Evolutionary conservation across 2,797 vertebrate genomes (phyloP).

Genomic region (Gobionotothen gibberifrons): DNA sequence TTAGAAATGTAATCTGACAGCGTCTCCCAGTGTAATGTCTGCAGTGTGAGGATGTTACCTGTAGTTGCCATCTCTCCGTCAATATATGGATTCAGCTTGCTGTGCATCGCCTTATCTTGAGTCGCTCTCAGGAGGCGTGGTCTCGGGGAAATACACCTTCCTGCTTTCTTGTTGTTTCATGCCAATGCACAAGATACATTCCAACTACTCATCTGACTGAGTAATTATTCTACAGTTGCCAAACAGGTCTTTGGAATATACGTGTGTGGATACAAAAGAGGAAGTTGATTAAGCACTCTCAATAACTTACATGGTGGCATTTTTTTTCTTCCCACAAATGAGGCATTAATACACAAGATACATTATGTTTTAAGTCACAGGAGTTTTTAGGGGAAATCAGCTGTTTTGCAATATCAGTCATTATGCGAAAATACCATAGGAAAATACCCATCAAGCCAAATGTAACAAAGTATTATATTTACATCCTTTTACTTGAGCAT

Average conservation of each 20-base stretch:
- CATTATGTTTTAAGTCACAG: not conserved
- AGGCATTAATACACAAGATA: not conserved
- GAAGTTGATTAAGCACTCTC: constrained; percentile 28
- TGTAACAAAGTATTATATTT: no score
- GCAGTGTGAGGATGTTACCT: constrained; percentile 44
- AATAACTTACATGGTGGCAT: not conserved
- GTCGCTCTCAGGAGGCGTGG: constrained; percentile 51
- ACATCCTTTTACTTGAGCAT: no score
- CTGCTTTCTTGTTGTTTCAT: constrained; percentile 25
- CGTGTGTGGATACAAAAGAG: constrained; percentile 32
- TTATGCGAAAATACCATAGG: no score
- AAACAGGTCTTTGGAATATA: constrained; percentile 49
- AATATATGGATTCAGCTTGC: not conserved
- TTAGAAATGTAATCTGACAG: no score
- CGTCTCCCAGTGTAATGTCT: not conserved
- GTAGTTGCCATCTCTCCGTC: constrained; percentile 41
- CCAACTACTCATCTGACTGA: not conserved
- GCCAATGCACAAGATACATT: not conserved
- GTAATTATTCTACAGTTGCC: constrained; percentile 25
- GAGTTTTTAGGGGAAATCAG: constrained; percentile 22
- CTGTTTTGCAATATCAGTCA: constrained; percentile 5
- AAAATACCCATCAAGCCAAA: no score
- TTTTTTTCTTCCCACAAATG: constrained; percentile 2
- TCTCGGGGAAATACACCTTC: constrained; percentile 58
- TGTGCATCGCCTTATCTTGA: constrained; percentile 32